Percentiles rank a stretch among this genome's conserved stretches.
These are phyloP conservation scores for Spinibarbus caldwelli DNA, from an alignment of 2,797 vertebrate species.

Conservation along the genomic window DNA sequence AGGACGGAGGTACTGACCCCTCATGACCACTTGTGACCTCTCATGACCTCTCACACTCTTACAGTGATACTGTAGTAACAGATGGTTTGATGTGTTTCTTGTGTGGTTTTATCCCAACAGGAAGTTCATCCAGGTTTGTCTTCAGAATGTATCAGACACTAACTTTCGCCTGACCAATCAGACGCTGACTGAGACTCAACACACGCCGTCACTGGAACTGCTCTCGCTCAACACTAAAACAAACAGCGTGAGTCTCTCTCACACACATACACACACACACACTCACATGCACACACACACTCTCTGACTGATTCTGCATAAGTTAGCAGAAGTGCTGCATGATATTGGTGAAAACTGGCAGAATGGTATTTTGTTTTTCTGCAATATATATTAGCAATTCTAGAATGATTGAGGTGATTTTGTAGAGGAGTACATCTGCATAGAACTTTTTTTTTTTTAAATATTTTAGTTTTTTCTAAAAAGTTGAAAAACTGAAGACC, in stretches of 20 bases:
- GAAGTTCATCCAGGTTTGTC: slow-evolving; percentile 93
- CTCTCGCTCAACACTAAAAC: slow-evolving; percentile 81
- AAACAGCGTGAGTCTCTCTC: slow-evolving; percentile 79
- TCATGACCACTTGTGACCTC: too few species aligned
- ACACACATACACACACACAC: background rate
- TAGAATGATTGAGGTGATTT: too few species aligned
- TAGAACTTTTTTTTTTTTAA: too few species aligned
- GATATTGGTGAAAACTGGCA: too few species aligned
- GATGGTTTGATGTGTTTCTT: slow-evolving; percentile 8
- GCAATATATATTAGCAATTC: too few species aligned
- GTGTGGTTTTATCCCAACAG: slow-evolving; percentile 71
- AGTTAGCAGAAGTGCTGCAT: too few species aligned
- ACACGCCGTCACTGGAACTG: slow-evolving; percentile 75
- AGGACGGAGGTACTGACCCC: slow-evolving; percentile 65
- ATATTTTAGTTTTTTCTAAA: too few species aligned
- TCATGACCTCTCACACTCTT: background rate
- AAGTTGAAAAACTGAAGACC: too few species aligned
- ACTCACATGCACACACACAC: too few species aligned
- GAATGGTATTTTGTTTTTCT: too few species aligned
- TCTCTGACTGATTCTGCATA: too few species aligned
- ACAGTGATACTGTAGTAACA: background rate
- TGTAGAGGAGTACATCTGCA: too few species aligned
- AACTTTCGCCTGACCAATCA: slow-evolving; percentile 87
- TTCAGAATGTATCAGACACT: slow-evolving; percentile 91
- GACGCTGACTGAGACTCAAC: slow-evolving; percentile 77